A percentile compares a stretch with the other conserved stretches of the same genome.
phyloP scores from a whole-genome alignment of 2,113 vertebrate genomes.

The Takifugu flavidus region DNA sequence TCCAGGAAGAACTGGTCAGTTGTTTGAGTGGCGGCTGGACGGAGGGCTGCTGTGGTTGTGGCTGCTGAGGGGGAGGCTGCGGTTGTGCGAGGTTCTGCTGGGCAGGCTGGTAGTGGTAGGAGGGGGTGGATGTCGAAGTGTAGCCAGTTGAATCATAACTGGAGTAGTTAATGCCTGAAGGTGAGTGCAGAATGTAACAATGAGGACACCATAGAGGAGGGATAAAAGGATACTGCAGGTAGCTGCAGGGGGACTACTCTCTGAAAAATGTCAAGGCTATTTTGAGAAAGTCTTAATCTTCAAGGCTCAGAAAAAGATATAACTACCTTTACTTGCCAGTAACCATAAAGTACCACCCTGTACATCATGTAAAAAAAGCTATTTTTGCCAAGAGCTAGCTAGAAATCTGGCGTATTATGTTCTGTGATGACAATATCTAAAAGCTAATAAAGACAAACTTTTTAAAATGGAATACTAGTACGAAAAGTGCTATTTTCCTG shows the following conservation, averaged over 20 bases:
- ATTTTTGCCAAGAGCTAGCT: too few species aligned
- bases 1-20: constrained; percentile 71
- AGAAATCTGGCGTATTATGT: too few species aligned
- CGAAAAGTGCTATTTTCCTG: not conserved
- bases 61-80: constrained; percentile 54
- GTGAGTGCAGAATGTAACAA: constrained; percentile 10
- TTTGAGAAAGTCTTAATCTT: too few species aligned
- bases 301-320: too few species aligned
- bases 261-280: too few species aligned
- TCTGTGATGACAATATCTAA: too few species aligned
- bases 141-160: constrained; percentile 66
- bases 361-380: too few species aligned
- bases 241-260: not conserved
- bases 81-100: constrained; percentile 63
- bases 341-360: too few species aligned
- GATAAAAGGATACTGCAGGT: not conserved
- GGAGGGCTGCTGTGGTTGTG: constrained; percentile 50
- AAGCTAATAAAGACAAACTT: too few species aligned
- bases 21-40: constrained; percentile 64
- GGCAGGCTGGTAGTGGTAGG: constrained; percentile 68
- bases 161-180: constrained; percentile 72
- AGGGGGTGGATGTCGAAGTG: constrained; percentile 61
- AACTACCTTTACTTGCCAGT: too few species aligned
- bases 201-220: constrained; percentile 4
- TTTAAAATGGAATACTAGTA: not conserved